phyloP scores from a whole-genome alignment of 2,888 invertebrate genomes.

The Synanthedon vespiformis region DNA sequence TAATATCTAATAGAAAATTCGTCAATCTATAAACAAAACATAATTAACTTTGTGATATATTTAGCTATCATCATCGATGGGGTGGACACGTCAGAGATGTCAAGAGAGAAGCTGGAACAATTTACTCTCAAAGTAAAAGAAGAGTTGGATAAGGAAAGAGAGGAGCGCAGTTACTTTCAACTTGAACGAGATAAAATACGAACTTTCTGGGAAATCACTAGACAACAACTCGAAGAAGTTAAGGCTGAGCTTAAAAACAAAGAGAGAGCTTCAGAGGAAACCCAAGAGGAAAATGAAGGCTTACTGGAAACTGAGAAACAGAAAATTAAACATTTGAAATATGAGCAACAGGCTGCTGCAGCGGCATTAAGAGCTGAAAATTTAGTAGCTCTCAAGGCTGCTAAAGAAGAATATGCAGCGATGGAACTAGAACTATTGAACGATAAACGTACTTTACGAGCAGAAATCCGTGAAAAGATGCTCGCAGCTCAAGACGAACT shows the following conservation, averaged over 20 bases:
- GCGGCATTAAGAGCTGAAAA: slow-evolving; percentile 88
- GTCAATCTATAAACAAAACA: too few species aligned
- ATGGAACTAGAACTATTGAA: slow-evolving; percentile 82
- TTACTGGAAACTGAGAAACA: slow-evolving; percentile 91
- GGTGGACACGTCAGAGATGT: slow-evolving; percentile 92
- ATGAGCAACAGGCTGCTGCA: slow-evolving; percentile 88
- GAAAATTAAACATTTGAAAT: slow-evolving; percentile 92
- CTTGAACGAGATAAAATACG: slow-evolving; percentile 93
- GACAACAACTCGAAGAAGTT: slow-evolving; percentile 88
- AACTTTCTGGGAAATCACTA: slow-evolving; percentile 96
- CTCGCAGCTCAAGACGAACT: slow-evolving; percentile 79
- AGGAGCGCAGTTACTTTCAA: slow-evolving; percentile 96
- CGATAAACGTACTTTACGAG: slow-evolving; percentile 78
- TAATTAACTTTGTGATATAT: slow-evolving; percentile 3
- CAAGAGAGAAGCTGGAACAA: slow-evolving; percentile 90
- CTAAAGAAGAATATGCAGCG: slow-evolving; percentile 83
- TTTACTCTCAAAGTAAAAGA: slow-evolving; percentile 88
- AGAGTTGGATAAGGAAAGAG: slow-evolving; percentile 93
- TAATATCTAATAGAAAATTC: too few species aligned
- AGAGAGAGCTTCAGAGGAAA: slow-evolving; percentile 88
- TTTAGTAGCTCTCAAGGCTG: slow-evolving; percentile 82
- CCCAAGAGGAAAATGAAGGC: slow-evolving; percentile 87
- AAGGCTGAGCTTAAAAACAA: slow-evolving; percentile 75
- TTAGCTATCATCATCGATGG: slow-evolving; percentile 84
- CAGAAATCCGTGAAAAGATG: slow-evolving; percentile 76